These are phyloP conservation scores for Plemyria rubiginata DNA, from an alignment of 2,888 invertebrate genomes.

Conservation along the genomic window DNA sequence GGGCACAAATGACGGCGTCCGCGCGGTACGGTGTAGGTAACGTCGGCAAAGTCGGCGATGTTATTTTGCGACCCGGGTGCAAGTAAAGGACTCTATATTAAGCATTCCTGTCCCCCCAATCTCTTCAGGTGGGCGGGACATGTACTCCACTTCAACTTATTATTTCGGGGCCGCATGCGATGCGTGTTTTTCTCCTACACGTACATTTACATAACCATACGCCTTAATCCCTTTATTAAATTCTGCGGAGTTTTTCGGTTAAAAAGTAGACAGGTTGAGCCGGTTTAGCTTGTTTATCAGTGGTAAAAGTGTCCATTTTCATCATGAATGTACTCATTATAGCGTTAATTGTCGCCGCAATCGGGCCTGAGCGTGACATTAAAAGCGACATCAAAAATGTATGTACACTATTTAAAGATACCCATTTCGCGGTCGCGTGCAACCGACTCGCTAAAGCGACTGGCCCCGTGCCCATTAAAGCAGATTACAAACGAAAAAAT, in stretches of 20 bases:
- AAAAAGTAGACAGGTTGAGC: conserved; percentile 44
- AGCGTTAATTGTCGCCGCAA: conserved; percentile 79
- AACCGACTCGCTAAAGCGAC: conserved; percentile 78
- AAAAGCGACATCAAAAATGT: conserved; percentile 79
- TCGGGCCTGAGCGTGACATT: conserved; percentile 71
- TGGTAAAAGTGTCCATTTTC: conserved; percentile 43
- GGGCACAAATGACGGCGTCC: conserved; percentile 48
- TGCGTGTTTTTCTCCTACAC: conserved; percentile 74
- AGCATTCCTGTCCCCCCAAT: conserved; percentile 81
- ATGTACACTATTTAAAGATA: conserved; percentile 81
- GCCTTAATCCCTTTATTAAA: conserved; percentile 76
- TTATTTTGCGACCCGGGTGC: conserved; percentile 78
- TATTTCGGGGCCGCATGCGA: conserved; percentile 75
- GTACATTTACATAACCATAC: conserved; percentile 67
- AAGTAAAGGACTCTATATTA: conserved; percentile 83
- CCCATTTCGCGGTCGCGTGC: conserved; percentile 78
- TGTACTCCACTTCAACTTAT: conserved; percentile 80
- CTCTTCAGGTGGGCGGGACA: conserved; percentile 78
- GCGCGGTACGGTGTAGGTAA: conserved; percentile 54
- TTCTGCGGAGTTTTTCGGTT: conserved; percentile 56
- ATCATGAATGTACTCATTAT: conserved; percentile 76
- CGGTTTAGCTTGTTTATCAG: conserved; percentile 29
- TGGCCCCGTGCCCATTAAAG: conserved; percentile 82
- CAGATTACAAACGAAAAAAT: conserved; percentile 78
- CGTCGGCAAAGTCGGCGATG: conserved; percentile 69